phyloP scores from a whole-genome alignment of 2,888 invertebrate species.

The Pachycephus smyrnensis region DNA sequence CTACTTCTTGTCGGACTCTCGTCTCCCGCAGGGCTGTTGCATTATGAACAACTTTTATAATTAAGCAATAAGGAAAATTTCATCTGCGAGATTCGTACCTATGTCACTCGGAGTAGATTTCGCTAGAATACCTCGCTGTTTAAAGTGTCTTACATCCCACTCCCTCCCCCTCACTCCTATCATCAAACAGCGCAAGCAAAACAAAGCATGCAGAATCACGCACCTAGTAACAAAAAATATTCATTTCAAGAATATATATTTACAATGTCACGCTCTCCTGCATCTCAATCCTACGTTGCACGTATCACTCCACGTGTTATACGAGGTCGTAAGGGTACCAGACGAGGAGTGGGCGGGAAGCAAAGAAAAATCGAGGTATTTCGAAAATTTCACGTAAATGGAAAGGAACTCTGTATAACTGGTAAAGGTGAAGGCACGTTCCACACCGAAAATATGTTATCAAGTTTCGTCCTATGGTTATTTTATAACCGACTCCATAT shows the following conservation, averaged over 20 bases:
- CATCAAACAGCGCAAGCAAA: not conserved
- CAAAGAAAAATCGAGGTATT: constrained; percentile 28
- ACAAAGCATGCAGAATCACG: not conserved
- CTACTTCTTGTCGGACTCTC: constrained; percentile 18
- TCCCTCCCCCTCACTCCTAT: not conserved
- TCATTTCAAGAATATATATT: not conserved
- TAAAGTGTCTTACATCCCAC: not conserved
- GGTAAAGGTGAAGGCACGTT: constrained; percentile 3
- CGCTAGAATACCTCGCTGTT: not conserved
- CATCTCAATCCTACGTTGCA: not conserved
- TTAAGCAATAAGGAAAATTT: constrained; percentile 49
- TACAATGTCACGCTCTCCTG: not conserved
- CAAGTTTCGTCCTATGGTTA: constrained; percentile 44
- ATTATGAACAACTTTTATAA: constrained; percentile 54
- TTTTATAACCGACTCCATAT: constrained; percentile 39
- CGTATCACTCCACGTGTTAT: not conserved
- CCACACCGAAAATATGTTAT: constrained; percentile 39
- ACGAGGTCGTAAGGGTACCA: not conserved
- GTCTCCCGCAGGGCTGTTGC: constrained; percentile 29
- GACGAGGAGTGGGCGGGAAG: not conserved
- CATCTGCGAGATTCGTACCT: constrained; percentile 34
- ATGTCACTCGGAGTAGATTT: not conserved
- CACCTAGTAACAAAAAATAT: not conserved
- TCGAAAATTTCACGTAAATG: constrained; percentile 34
- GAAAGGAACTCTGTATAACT: constrained; percentile 19